Evolutionary conservation across 2,888 invertebrate genomes (phyloP).

Genomic region (Plagodis pulveraria): DNA sequence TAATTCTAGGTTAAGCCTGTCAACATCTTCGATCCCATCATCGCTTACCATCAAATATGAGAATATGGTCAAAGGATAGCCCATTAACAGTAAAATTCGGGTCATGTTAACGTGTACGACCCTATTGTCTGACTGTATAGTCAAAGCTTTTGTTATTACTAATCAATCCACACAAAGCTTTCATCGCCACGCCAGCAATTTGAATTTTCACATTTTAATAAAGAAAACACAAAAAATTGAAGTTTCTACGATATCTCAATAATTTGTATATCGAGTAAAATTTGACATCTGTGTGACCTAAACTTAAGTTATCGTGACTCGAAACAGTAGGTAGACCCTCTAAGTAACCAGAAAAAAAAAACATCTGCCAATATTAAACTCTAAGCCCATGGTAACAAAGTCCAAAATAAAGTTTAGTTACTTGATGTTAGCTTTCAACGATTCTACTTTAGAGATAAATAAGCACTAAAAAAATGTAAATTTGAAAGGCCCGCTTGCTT

Average conservation of each 20-base stretch:
- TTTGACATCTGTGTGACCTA: constrained; percentile 23
- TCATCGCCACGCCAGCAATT: too few species aligned
- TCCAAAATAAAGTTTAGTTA: constrained; percentile 3
- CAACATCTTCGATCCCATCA: too few species aligned
- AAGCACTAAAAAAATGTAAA: constrained; percentile 39
- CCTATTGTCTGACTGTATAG: too few species aligned
- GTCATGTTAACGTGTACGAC: too few species aligned
- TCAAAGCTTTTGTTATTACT: too few species aligned
- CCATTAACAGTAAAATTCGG: too few species aligned
- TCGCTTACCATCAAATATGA: too few species aligned
- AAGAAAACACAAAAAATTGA: too few species aligned
- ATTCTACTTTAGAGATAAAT: constrained; percentile 13
- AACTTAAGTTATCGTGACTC: constrained; percentile 24
- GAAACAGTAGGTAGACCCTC: constrained; percentile 11
- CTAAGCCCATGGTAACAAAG: constrained; percentile 11
- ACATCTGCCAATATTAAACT: constrained; percentile 6
- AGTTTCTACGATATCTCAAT: not conserved
- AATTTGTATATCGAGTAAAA: constrained; percentile 15
- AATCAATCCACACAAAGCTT: too few species aligned
- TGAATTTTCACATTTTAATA: too few species aligned
- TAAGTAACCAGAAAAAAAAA: constrained; percentile 4
- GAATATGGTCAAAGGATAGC: too few species aligned
- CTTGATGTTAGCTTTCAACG: constrained; percentile 19
- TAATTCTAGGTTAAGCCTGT: too few species aligned
- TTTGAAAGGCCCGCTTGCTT: constrained; percentile 33